Evolutionary conservation across 2,797 vertebrate genomes (phyloP).

Genomic region (Fratercula arctica): DNA sequence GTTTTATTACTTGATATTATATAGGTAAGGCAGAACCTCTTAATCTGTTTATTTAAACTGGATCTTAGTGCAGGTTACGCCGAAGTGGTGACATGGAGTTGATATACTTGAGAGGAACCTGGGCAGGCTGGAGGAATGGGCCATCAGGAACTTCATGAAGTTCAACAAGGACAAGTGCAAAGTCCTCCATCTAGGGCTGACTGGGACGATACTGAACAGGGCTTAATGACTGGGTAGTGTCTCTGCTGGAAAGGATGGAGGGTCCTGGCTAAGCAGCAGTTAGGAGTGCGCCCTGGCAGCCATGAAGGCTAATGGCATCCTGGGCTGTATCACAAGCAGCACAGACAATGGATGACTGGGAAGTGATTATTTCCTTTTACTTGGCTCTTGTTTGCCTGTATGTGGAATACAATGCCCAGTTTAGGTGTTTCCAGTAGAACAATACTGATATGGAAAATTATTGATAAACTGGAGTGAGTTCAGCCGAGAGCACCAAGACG

Average conservation of each 20-base stretch:
- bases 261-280: neutral
- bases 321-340: neutral
- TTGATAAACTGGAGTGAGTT: neutral
- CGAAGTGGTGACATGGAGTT: neutral
- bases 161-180: neutral
- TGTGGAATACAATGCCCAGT: fast-evolving
- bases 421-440: neutral
- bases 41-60: neutral
- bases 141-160: neutral
- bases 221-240: neutral
- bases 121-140: neutral
- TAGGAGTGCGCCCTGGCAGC: neutral
- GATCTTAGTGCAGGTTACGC: neutral
- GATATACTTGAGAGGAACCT: neutral
- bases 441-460: neutral
- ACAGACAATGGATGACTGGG: neutral
- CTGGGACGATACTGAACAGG: neutral
- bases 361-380: neutral
- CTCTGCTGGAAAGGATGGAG: neutral
- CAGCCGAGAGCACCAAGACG: neutral
- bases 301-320: neutral
- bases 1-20: neutral
- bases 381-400: neutral
- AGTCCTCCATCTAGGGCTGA: neutral
- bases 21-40: neutral